Percentiles rank a stretch among this genome's conserved stretches.
These are phyloP conservation scores for Crioceris asparagi DNA, from an alignment of 2,888 invertebrate genomes.

Conservation along the genomic window DNA sequence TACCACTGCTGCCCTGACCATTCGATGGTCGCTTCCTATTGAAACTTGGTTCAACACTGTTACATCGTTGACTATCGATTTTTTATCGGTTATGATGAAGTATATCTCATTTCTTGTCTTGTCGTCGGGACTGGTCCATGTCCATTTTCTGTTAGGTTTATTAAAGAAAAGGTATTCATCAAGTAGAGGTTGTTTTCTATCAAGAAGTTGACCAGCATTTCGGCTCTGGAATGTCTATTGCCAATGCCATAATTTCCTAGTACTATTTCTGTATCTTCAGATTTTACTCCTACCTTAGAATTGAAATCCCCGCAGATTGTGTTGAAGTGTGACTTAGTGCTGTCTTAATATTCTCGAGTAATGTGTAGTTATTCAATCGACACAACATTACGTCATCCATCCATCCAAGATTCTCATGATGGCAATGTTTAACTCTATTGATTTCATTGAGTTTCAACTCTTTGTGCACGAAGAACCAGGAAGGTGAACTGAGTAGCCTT, in stretches of 20 bases:
- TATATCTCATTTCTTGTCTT: conserved; percentile 3
- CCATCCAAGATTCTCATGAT: too few relatives aligned
- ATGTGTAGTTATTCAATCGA: too few relatives aligned
- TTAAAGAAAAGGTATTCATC: neutral
- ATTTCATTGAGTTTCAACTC: too few relatives aligned
- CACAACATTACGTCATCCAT: too few relatives aligned
- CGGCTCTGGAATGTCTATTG: neutral
- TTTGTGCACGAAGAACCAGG: too few relatives aligned
- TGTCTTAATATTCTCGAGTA: too few relatives aligned
- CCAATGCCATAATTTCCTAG: too few relatives aligned
- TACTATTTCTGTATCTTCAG: too few relatives aligned
- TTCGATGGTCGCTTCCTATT: neutral
- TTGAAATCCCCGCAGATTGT: neutral
- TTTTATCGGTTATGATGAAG: conserved; percentile 5
- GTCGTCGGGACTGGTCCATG: neutral
- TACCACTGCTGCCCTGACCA: conserved; percentile 1
- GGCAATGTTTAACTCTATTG: too few relatives aligned
- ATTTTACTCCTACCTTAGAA: neutral
- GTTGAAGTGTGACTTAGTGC: neutral
- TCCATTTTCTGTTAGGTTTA: neutral
- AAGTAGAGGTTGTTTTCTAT: conserved; percentile 1
- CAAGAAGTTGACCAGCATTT: neutral
- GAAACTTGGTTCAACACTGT: conserved; percentile 4
- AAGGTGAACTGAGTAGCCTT: too few relatives aligned
- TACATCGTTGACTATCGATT: conserved; percentile 1